Base-by-base conservation (phyloP, 2,113 vertebrate species). In the Chaenocephalus aceratus region DNA sequence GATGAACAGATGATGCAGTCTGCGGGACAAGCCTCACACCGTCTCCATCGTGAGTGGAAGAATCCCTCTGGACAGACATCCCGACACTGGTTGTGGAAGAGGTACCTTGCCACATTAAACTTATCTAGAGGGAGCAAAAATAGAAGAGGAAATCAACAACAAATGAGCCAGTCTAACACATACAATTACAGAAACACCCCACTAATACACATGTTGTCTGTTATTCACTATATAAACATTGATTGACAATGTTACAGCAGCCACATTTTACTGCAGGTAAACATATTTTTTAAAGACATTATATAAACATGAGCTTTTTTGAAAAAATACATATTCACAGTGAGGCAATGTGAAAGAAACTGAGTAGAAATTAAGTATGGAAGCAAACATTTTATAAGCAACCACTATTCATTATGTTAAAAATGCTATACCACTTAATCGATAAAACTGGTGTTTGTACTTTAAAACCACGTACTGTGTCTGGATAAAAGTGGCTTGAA, bases 1-100 rank as follows among this genome's bases (percentile, higher is more conserved):
- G 90, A 86, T 1, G 87, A 80, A 57, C 98, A 99, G 12, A 94
- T 51, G 12, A 93, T 72, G 36, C 97, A 99, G 80, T 95, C 89
- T 0, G 75, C 69, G 5, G 90, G 82, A 70, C 98, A 99, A 1
- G 93, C 79, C 6, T 94, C 69, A 54, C 98, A 99, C 10, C 7
- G 73, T 2, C 57, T 91, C 49, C 69, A 61, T 0, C 21, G 54
- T 0, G 91, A 84, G 18, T 92, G 93, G 72, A 90, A 94, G 82
- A 95, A 92, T 2, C 93, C 94, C 9, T 66, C 56, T 0, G 97
- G 97, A 79, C 97, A 99, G 66, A 49, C 87, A 8, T 94, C 94
- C 59, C 87, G 91, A 89, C 97, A 99, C 75, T 96, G 90, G 10
- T 93, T 90, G 18, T 72, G 36, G 21, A 96, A 94, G 6, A 97